Base-by-base conservation (phyloP, 1,140 invertebrate genomes). In the Limonius californicus region DNA sequence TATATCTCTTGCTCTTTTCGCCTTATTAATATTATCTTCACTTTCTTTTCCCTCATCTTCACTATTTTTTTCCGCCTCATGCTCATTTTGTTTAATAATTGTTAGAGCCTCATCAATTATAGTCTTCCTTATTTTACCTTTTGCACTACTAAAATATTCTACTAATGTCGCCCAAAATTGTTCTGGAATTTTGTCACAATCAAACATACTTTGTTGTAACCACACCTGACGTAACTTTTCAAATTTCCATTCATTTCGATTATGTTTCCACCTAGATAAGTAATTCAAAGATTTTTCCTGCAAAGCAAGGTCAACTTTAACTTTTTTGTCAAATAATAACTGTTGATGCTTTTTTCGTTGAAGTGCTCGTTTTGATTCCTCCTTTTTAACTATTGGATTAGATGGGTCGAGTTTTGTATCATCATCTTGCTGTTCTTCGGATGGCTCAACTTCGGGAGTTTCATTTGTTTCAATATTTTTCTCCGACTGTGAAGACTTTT, bases 181-280 rank as follows among this genome's bases (percentile, higher is more conserved):
- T 27, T 85, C 79, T 12, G 83, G 79, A 2, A 91, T 70, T 59
- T 81, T 79, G 4, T 76, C 68, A 42, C 80, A 68, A 66, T 86
- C 82, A 50, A 89, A 83, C 65, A 88, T 82, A 69, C 88, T 82
- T 65, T 88, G 85, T 39, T 85, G 83, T 16, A 91, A 75, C 82
- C 87, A 89, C n/a, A 86, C 82, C 76, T 90, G 89, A 59, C 83
- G 85, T 0, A 86, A 68, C 74, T 90, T 91, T 71, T 87, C 87
- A 73, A 90, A 91, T 72, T 89, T 90, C 89, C 89, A 91, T 68
- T 88, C 82, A 55, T 76, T 77, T 58, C 77, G 79, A 54, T 83
- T 78, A 70, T 88, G 79, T 75, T 89, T 87, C 89, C 89, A 91
- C 72, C 87, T 84, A 4, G 79, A 79, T 4, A 86, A 68, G 69